phyloP scores from a whole-genome alignment of 1,140 invertebrate species.

The Bombus breviceps region DNA sequence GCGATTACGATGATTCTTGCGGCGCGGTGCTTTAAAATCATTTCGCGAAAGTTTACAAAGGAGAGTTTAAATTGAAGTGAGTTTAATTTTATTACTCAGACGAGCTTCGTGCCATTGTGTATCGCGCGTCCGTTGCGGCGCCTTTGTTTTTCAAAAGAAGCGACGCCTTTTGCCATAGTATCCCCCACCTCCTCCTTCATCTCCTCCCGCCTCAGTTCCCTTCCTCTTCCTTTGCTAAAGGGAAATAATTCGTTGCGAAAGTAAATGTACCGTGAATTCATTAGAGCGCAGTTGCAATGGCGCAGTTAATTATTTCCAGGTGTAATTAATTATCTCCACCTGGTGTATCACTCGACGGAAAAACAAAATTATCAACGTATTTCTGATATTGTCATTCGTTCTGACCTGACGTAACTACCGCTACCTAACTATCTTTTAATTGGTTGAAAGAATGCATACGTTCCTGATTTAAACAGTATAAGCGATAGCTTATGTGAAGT shows the following conservation, averaged over 20 bases:
- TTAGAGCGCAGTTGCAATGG: slow-evolving; percentile 41
- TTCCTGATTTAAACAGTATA: neutral
- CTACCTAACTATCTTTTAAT: neutral
- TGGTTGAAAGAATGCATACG: neutral
- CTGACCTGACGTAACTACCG: neutral
- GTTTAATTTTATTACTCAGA: slow-evolving; percentile 40
- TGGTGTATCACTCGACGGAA: slow-evolving; percentile 11
- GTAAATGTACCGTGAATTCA: slow-evolving; percentile 53
- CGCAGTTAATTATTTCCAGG: slow-evolving; percentile 53
- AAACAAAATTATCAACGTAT: slow-evolving; percentile 27
- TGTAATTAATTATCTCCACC: slow-evolving; percentile 48
- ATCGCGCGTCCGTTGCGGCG: neutral
- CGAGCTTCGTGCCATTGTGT: slow-evolving; percentile 10
- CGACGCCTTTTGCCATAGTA: slow-evolving; percentile 1
- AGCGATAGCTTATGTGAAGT: neutral
- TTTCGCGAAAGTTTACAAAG: slow-evolving; percentile 31
- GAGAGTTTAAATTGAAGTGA: slow-evolving; percentile 36
- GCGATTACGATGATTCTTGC: slow-evolving; percentile 41
- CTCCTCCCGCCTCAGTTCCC: neutral
- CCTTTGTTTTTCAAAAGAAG: slow-evolving; percentile 38
- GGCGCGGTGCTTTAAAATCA: slow-evolving; percentile 41
- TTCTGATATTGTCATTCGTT: neutral
- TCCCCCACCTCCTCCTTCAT: neutral
- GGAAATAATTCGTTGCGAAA: slow-evolving; percentile 49
- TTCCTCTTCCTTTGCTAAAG: neutral